A percentile compares a stretch with the other conserved stretches of the same genome.
phyloP scores from a whole-genome alignment of 2,113 vertebrate genomes.

The Anolis sagrei region DNA sequence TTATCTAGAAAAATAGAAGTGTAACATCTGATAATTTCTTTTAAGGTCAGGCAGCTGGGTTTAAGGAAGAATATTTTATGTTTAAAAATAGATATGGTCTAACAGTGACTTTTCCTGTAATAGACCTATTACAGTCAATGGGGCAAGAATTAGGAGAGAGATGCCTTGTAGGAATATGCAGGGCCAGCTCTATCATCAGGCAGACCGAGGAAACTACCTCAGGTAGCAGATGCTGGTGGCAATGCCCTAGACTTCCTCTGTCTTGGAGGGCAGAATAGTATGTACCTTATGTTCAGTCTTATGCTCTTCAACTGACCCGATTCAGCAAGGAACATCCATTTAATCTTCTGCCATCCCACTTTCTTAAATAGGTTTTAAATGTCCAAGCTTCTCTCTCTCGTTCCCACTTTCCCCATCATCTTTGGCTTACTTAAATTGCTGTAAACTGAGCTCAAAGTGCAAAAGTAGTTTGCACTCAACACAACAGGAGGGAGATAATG shows the following conservation, averaged over 20 bases:
- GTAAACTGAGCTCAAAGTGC: too few relatives aligned
- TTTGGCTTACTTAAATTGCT: too few relatives aligned
- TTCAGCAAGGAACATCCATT: too few relatives aligned
- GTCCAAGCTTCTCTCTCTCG: too few relatives aligned
- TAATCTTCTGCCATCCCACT: too few relatives aligned
- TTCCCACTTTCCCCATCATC: too few relatives aligned
- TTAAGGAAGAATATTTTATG: slow-evolving; percentile 30
- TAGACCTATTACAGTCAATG: neutral
- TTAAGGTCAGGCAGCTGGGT: slow-evolving; percentile 43
- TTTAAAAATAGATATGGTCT: neutral
- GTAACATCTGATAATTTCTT: slow-evolving; percentile 58
- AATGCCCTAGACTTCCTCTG: neutral
- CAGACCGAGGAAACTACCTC: neutral
- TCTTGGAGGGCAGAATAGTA: neutral
- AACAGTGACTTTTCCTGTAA: neutral
- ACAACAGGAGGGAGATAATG: too few relatives aligned
- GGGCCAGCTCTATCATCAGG: neutral
- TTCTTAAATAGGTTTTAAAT: too few relatives aligned
- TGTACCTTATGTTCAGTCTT: neutral
- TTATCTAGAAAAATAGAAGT: slow-evolving; percentile 78
- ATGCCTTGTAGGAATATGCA: neutral
- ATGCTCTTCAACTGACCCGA: too few relatives aligned
- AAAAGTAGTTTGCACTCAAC: too few relatives aligned
- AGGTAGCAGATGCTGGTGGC: neutral
- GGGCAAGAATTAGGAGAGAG: neutral